Percentiles rank a stretch among this genome's conserved stretches.
Evolutionary conservation across 2,888 invertebrate genomes (phyloP).

Genomic region (Bellardia bayeri): DNA sequence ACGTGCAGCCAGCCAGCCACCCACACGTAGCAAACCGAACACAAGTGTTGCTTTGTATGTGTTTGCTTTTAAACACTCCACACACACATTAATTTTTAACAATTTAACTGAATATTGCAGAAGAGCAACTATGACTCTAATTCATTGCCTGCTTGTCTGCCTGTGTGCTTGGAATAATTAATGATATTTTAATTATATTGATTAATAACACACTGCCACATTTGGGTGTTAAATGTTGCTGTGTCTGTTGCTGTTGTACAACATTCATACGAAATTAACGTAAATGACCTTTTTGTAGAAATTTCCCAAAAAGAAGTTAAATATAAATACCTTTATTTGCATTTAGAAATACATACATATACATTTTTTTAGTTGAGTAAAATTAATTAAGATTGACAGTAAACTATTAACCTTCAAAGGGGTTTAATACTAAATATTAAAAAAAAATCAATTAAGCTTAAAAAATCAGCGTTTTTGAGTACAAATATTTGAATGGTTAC

Average conservation of each 20-base stretch:
- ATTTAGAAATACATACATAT: neutral
- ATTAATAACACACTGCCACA: slow-evolving; percentile 30
- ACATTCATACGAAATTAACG: slow-evolving; percentile 3
- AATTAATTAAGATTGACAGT: neutral
- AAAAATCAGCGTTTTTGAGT: no score
- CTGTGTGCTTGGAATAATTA: slow-evolving; percentile 62
- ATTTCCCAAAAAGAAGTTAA: neutral
- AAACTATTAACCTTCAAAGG: no score
- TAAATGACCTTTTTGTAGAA: slow-evolving; percentile 1
- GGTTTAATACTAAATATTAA: no score
- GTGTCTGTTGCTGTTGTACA: neutral
- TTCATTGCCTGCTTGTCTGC: neutral
- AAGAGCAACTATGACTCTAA: neutral
- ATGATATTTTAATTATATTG: slow-evolving; percentile 63
- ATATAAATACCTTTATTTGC: neutral
- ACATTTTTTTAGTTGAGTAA: neutral
- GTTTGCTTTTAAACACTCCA: neutral
- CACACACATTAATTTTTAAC: slow-evolving; percentile 11
- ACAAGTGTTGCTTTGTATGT: neutral
- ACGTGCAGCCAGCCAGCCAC: neutral
- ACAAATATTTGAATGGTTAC: no score
- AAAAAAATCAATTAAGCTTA: no score
- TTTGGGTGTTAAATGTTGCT: neutral
- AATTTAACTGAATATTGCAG: slow-evolving; percentile 16
- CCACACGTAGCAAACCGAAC: slow-evolving; percentile 3